These are phyloP conservation scores for Lordiphosa andalusiaca DNA, from an alignment of 2,888 invertebrate species.

Conservation along the genomic window DNA sequence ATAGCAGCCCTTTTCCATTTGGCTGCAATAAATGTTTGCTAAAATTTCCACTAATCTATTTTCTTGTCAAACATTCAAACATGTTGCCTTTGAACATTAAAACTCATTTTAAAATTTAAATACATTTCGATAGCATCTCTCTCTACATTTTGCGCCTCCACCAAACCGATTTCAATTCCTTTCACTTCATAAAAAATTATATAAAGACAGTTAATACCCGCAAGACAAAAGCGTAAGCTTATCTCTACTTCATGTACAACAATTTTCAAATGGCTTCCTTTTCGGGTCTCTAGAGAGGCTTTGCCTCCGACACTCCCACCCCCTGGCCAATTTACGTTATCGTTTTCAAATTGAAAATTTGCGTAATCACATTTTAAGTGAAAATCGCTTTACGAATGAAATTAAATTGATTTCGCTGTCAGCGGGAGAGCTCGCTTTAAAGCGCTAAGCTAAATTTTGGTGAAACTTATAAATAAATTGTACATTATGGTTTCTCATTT, in stretches of 20 bases:
- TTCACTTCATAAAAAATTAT: conserved; percentile 29
- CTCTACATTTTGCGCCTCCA: neutral
- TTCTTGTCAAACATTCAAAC: neutral
- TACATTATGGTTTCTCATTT: conserved; percentile 62
- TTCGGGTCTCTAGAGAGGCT: conserved; percentile 8
- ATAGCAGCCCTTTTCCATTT: too few species aligned
- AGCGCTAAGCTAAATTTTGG: conserved; percentile 22
- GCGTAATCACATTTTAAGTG: conserved; percentile 78
- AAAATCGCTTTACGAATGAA: conserved; percentile 73
- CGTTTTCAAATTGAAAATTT: conserved; percentile 76
- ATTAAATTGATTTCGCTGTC: conserved; percentile 64
- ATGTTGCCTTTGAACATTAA: conserved; percentile 4
- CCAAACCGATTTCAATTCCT: conserved; percentile 8
- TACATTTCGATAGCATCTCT: conserved; percentile 10
- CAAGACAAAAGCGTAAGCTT: conserved; percentile 40
- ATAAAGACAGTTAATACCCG: conserved; percentile 38
- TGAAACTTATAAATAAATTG: conserved; percentile 24
- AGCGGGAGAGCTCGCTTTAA: conserved; percentile 37
- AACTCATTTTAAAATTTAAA: conserved; percentile 5
- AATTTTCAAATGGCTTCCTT: conserved; percentile 41
- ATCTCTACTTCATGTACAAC: conserved; percentile 21
- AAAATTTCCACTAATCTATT: neutral
- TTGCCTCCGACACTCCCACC: conserved; percentile 5
- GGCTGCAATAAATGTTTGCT: too few species aligned
- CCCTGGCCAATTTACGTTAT: conserved; percentile 62